Evolutionary conservation across 1,140 invertebrate species (phyloP).

Genomic region (Eciton burchellii): DNA sequence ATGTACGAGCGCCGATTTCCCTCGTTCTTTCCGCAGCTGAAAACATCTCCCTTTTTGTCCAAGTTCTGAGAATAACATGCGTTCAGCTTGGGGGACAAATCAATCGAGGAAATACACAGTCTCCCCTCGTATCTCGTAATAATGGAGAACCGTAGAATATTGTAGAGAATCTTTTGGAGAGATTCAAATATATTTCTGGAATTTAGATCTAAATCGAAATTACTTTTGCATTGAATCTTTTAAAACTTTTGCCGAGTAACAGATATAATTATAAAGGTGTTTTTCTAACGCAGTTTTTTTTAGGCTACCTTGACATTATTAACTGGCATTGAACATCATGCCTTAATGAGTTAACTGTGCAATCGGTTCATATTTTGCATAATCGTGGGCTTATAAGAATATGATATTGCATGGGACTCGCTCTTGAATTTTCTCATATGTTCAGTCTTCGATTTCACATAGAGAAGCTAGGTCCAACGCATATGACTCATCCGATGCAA

Average conservation of each 20-base stretch:
- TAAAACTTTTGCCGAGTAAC: background rate
- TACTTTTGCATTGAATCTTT: background rate
- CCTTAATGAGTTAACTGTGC: constrained; percentile 25
- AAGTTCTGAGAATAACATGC: constrained; percentile 22
- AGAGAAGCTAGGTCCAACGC: background rate
- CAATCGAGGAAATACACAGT: constrained; percentile 51
- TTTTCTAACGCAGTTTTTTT: background rate
- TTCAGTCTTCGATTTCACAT: constrained; percentile 38
- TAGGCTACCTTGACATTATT: constrained; percentile 40
- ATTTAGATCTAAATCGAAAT: background rate
- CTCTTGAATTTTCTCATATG: constrained; percentile 51
- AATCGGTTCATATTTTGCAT: constrained; percentile 48
- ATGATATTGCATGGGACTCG: constrained; percentile 9
- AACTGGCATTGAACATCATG: constrained; percentile 26
- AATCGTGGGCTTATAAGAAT: constrained; percentile 34
- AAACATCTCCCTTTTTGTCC: background rate
- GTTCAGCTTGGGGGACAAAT: constrained; percentile 36
- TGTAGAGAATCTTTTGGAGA: background rate
- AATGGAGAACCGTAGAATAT: background rate
- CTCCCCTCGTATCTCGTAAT: constrained; percentile 14
- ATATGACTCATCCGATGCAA: constrained; percentile 24
- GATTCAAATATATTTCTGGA: background rate
- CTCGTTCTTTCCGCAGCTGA: background rate
- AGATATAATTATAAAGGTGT: background rate
- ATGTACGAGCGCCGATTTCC: background rate